A percentile compares a stretch with the other conserved stretches of the same genome.
These are phyloP conservation scores for Thymelicus acteon DNA, from an alignment of 2,888 invertebrate genomes.

Conservation along the genomic window DNA sequence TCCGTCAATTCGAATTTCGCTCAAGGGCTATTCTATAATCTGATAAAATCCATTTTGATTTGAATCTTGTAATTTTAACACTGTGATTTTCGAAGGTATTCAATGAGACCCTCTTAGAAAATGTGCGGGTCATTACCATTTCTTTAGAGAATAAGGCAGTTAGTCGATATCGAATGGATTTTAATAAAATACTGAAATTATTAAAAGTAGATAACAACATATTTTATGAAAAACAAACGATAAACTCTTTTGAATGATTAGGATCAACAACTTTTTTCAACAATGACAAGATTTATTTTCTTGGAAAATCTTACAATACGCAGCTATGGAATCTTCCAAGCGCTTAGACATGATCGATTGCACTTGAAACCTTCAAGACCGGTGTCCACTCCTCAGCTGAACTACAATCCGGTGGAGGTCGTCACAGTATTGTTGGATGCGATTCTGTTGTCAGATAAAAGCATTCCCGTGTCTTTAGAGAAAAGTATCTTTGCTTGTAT, in stretches of 20 bases:
- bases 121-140: constrained; percentile 33
- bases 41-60: constrained; percentile 64
- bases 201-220: no score
- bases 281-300: no score
- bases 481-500: constrained; percentile 22
- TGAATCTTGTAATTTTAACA: constrained; percentile 59
- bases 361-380: constrained; percentile 14
- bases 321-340: background rate
- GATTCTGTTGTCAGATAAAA: constrained; percentile 53
- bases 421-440: constrained; percentile 16
- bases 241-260: no score
- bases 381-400: constrained; percentile 1
- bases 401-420: background rate
- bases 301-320: background rate
- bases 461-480: constrained; percentile 60
- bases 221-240: no score
- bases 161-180: background rate
- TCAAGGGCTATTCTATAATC: constrained; percentile 57
- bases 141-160: constrained; percentile 7
- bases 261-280: no score
- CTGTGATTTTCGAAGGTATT: constrained; percentile 53
- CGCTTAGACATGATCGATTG: background rate
- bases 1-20: constrained; percentile 61
- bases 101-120: constrained; percentile 12
- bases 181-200: background rate